These are phyloP conservation scores for Paralichthys olivaceus DNA, from an alignment of 2,113 vertebrate species.

Conservation along the genomic window DNA sequence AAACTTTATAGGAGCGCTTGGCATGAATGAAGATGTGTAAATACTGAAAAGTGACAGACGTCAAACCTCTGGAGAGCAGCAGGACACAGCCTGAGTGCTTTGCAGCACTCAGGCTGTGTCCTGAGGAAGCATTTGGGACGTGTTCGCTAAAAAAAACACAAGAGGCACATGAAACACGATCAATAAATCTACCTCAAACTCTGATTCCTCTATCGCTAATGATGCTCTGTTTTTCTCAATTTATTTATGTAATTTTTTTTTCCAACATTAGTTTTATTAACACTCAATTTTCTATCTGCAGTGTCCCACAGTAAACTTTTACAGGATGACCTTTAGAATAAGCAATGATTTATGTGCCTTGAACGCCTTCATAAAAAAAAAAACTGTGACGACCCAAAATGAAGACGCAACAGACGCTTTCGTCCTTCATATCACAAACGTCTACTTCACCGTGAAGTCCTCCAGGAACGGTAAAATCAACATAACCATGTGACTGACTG, in stretches of 20 bases:
- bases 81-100: constrained; percentile 60
- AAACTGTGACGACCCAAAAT: constrained; percentile 53
- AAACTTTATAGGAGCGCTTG: constrained; percentile 1
- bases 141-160: constrained; percentile 27
- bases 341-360: background rate
- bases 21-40: constrained; percentile 39
- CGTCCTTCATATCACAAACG: constrained; percentile 58
- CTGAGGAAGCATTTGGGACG: constrained; percentile 58
- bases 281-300: no score
- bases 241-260: background rate
- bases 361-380: background rate
- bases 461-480: constrained; percentile 57
- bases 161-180: constrained; percentile 29
- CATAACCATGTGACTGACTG: constrained; percentile 32
- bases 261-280: background rate
- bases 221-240: no score
- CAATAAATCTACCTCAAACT: background rate
- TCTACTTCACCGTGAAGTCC: constrained; percentile 60
- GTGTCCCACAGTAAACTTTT: no score
- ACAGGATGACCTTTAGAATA: no score
- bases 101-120: constrained; percentile 61
- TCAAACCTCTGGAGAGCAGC: constrained; percentile 36
- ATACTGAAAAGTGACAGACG: constrained; percentile 65
- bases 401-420: constrained; percentile 48
- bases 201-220: background rate